These are phyloP conservation scores for Lasioglossum calceatum DNA, from an alignment of 2,888 invertebrate genomes.

Conservation along the genomic window DNA sequence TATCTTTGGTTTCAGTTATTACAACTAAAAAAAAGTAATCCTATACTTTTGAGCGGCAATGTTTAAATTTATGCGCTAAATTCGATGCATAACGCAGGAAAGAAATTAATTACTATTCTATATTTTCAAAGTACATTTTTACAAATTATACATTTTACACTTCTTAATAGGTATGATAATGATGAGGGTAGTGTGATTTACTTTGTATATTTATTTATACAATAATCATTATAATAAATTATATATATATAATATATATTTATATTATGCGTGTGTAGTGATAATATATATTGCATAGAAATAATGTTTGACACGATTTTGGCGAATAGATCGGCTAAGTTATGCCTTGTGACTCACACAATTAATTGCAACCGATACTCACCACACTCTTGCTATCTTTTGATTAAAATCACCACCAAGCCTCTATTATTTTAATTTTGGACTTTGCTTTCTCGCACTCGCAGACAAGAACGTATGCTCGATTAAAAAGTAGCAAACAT, in stretches of 20 bases:
- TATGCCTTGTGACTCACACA: slow-evolving; percentile 71
- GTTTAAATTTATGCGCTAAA: background rate
- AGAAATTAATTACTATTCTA: slow-evolving; percentile 52
- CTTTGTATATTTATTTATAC: slow-evolving; percentile 79
- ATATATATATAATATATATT: slow-evolving; percentile 72
- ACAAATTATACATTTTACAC: slow-evolving; percentile 66
- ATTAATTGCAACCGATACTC: slow-evolving; percentile 72
- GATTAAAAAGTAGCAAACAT: slow-evolving; percentile 66
- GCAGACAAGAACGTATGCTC: slow-evolving; percentile 54
- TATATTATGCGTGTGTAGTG: slow-evolving; percentile 69
- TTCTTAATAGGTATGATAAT: slow-evolving; percentile 67
- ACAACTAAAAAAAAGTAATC: background rate
- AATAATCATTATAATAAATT: slow-evolving; percentile 78
- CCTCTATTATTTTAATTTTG: slow-evolving; percentile 73
- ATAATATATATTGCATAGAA: slow-evolving; percentile 76
- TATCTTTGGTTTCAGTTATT: background rate
- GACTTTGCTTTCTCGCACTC: slow-evolving; percentile 68
- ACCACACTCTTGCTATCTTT: slow-evolving; percentile 69
- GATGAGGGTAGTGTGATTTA: slow-evolving; percentile 68
- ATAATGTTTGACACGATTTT: slow-evolving; percentile 80
- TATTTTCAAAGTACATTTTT: slow-evolving; percentile 58
- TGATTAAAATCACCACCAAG: slow-evolving; percentile 75
- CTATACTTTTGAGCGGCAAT: background rate
- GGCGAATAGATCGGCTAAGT: slow-evolving; percentile 75
- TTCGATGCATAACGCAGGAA: slow-evolving; percentile 39